phyloP scores from a whole-genome alignment of 2,797 vertebrate genomes.

The Artibeus lituratus region DNA sequence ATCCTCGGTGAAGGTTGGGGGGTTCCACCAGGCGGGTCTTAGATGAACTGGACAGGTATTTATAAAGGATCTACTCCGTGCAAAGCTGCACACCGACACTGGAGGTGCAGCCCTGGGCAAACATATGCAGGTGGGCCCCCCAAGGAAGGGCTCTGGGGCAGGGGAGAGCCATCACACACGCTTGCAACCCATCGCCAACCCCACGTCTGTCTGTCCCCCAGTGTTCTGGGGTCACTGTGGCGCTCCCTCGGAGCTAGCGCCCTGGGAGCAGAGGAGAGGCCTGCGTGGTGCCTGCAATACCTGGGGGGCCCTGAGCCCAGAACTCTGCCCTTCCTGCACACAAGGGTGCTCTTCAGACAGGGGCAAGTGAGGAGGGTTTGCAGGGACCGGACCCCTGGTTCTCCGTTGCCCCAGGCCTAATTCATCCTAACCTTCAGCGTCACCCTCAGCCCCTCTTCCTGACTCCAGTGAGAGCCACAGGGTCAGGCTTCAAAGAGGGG shows the following conservation, averaged over 20 bases:
- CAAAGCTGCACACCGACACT: not conserved
- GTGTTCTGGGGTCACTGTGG: not conserved
- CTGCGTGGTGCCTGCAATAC: not conserved
- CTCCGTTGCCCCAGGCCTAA: not conserved
- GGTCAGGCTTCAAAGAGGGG: not conserved
- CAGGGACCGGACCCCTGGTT: not conserved
- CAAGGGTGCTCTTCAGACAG: not conserved
- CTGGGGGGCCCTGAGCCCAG: not conserved
- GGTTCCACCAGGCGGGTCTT: not conserved
- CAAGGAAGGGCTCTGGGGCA: not conserved
- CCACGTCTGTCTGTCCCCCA: fast-evolving
- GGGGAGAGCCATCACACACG: not conserved
- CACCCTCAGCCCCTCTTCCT: not conserved
- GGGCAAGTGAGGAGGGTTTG: not conserved
- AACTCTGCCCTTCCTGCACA: not conserved
- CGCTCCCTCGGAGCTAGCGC: not conserved
- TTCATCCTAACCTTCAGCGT: not conserved
- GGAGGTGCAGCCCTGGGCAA: not conserved
- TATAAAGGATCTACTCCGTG: not conserved
- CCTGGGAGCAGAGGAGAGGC: not conserved
- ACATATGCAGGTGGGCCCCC: not conserved
- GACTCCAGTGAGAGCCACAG: not conserved
- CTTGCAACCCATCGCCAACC: too few relatives aligned
- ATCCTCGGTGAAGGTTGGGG: not conserved
- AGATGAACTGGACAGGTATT: not conserved